These are phyloP conservation scores for Pachymerium ferrugineum DNA, from an alignment of 2,888 invertebrate species.

Conservation along the genomic window DNA sequence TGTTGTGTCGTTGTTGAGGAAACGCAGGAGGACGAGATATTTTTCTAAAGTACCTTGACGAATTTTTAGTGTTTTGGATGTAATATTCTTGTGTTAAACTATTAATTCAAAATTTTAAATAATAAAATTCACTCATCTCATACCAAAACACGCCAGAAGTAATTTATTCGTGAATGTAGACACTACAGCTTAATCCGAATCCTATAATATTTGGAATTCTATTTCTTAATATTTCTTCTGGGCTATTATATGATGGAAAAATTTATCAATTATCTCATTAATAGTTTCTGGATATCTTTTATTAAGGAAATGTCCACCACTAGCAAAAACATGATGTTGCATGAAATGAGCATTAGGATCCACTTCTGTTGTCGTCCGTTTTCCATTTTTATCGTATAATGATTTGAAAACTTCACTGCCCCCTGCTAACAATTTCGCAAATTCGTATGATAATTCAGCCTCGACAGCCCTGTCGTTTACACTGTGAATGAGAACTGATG, in stretches of 20 bases:
- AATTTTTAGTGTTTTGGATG: no score
- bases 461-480: background rate
- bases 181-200: no score
- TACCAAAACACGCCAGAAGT: no score
- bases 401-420: background rate
- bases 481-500: background rate
- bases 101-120: background rate
- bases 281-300: background rate
- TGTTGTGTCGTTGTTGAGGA: background rate
- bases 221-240: background rate
- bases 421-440: background rate
- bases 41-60: background rate
- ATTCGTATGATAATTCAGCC: background rate
- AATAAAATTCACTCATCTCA: no score
- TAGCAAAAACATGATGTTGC: background rate
- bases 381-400: background rate
- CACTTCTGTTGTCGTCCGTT: background rate
- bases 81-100: no score
- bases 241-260: background rate
- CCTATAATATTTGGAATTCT: no score
- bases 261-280: background rate
- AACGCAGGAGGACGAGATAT: background rate
- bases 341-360: background rate
- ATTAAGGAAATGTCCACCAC: constrained; percentile 26
- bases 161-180: no score